Percentiles rank a stretch among this genome's conserved stretches.
These are phyloP conservation scores for Lepidochitona cinerea DNA, from an alignment of 2,888 invertebrate genomes.

Conservation along the genomic window DNA sequence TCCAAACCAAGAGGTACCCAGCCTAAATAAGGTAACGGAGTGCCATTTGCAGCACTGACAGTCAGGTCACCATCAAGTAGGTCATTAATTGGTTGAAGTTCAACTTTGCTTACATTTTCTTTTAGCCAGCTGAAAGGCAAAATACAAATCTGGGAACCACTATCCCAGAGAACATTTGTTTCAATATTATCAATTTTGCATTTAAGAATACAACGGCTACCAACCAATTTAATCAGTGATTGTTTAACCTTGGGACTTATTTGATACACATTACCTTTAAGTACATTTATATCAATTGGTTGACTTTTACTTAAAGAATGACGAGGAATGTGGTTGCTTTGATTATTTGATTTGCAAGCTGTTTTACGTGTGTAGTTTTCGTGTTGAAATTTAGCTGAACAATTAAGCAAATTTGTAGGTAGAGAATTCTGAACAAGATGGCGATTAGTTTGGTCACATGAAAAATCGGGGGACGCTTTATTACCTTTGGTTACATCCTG, in stretches of 20 bases:
- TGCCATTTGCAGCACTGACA: not conserved
- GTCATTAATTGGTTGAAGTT: not conserved
- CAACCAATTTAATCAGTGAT: not conserved
- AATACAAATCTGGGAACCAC: not conserved
- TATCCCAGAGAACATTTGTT: not conserved
- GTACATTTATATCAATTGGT: not conserved
- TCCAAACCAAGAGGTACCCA: not conserved
- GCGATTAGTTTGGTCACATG: not conserved
- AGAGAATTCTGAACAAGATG: not conserved
- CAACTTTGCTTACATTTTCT: too few relatives aligned
- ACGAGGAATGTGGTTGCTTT: not conserved
- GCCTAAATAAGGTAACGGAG: not conserved
- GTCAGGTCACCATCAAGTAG: not conserved
- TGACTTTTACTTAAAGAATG: not conserved
- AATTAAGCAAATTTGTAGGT: too few relatives aligned
- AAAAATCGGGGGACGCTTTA: not conserved
- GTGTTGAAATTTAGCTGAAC: too few relatives aligned
- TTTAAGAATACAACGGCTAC: not conserved
- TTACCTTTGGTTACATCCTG: not conserved
- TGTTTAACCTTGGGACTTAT: not conserved
- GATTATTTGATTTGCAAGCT: too few relatives aligned
- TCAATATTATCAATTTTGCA: not conserved
- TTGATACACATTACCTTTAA: not conserved
- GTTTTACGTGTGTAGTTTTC: too few relatives aligned
- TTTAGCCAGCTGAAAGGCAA: too few relatives aligned